Evolutionary conservation across 2,113 vertebrate species (phyloP), one percentile per base, ranked within the genome.

Genomic region (Tichodroma muraria): DNA sequence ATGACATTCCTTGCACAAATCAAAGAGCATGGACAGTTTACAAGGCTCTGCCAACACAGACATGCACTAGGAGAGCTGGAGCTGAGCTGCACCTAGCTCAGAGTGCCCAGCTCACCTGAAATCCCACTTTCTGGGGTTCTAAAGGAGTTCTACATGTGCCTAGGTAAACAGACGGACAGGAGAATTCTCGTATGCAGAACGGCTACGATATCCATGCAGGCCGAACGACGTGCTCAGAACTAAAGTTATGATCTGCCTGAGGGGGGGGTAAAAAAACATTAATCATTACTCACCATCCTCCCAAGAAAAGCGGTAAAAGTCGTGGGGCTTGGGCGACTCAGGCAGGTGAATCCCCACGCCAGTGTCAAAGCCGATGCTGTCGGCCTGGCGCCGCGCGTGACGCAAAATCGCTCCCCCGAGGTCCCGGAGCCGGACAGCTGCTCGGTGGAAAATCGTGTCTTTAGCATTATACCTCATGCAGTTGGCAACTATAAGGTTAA

Each of bases 401-500:
- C 99, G 98, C 92, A 99, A 97, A 66, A 99, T 95, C 77, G 99
- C 99, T 73, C 98, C 99, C 56, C 99, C 99, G 9, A 99, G 97
- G 93, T 99, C 99, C 76, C 98, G 97, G 76, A 99, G 98, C 64
- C 99, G 99, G 90, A 99, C 97, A 81, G 99, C 99, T 85, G 99
- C 98, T 96, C 98, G 98, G 98, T 99, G 98, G 97, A 99, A 99
- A 97, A 99, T 98, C 19, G 99, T 99, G 97, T 99, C 99, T 98
- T 99, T 99, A 97, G 98, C 95, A 97, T 99, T 99, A 98, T 99
- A 99, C 90, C 98, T 98, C 97, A 99, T 98, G 97, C 99, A 99
- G 98, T 99, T 99, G 97, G 98, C 98, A 97, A 99, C 98, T 98
- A 99, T 99, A 93, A 99, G 98, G 97, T 99, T 99, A 98, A 99